Evolutionary conservation across 2,888 invertebrate species (phyloP).

Genomic region (Amblyjoppa fuscipennis): DNA sequence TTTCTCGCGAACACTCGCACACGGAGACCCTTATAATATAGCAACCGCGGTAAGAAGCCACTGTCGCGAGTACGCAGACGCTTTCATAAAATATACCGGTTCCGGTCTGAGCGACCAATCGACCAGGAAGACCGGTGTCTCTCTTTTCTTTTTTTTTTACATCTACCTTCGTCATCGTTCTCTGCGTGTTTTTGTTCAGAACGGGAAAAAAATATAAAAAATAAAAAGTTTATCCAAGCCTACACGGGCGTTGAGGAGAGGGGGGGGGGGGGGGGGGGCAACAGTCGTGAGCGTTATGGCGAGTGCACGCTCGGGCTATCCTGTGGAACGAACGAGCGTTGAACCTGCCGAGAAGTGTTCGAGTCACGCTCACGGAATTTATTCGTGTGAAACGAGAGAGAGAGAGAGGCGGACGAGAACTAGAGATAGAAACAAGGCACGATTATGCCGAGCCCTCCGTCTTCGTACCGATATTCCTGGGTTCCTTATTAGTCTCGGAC

Average conservation of each 20-base stretch:
- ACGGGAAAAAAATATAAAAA: not conserved
- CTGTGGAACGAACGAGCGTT: not conserved
- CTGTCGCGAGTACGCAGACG: not conserved
- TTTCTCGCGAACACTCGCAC: not conserved
- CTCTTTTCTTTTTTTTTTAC: not conserved
- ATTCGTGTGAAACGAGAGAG: constrained; percentile 32
- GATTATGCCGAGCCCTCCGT: constrained; percentile 27
- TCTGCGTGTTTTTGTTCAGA: too few species aligned
- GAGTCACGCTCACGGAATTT: constrained; percentile 17
- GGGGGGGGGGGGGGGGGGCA: not conserved
- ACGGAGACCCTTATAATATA: not conserved
- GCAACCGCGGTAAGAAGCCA: not conserved
- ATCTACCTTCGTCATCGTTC: not conserved
- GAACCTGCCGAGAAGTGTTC: constrained; percentile 15
- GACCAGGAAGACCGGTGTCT: not conserved
- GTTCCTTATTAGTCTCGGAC: not conserved
- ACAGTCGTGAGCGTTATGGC: not conserved
- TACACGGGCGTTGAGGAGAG: not conserved
- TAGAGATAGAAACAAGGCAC: constrained; percentile 10
- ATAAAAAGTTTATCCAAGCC: constrained; percentile 1
- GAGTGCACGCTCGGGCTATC: not conserved
- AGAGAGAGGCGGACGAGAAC: constrained; percentile 20
- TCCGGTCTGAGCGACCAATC: not conserved
- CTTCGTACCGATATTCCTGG: constrained; percentile 1
- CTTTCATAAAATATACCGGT: not conserved